phyloP scores from a whole-genome alignment of 2,113 vertebrate genomes.

The Coptodon rendalli region DNA sequence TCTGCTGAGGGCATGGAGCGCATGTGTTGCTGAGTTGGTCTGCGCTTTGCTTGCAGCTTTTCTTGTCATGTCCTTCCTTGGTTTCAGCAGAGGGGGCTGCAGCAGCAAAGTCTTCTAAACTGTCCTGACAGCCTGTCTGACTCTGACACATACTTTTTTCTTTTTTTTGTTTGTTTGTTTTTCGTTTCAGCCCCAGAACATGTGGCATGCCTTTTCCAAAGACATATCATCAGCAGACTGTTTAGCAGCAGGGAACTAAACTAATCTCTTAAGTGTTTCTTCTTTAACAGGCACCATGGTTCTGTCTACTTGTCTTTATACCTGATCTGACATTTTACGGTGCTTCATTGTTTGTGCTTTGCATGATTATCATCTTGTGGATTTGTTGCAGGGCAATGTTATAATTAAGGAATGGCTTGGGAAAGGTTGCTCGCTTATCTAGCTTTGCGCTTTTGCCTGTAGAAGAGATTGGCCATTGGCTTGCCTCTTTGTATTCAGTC shows the following conservation, averaged over 20 bases:
- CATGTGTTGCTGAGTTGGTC: conserved; percentile 65
- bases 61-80: conserved; percentile 31
- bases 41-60: conserved; percentile 72
- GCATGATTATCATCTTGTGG: conserved; percentile 52
- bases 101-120: conserved; percentile 10
- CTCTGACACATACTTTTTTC: conserved; percentile 23
- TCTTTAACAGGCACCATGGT: conserved; percentile 57
- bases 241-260: conserved; percentile 36
- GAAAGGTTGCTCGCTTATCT: conserved; percentile 50
- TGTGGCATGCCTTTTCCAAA: conserved; percentile 47
- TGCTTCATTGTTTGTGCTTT: conserved; percentile 48
- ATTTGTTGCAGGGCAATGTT: conserved; percentile 56
- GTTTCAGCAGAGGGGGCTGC: conserved; percentile 41
- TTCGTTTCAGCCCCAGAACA: conserved; percentile 52
- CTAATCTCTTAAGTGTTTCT: conserved; percentile 46
- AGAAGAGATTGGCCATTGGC: conserved; percentile 17
- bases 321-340: conserved; percentile 20
- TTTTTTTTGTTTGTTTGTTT: background rate
- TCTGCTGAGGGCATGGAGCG: conserved; percentile 73
- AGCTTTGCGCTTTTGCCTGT: conserved; percentile 50
- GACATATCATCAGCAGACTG: conserved; percentile 32
- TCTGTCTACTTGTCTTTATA: conserved; percentile 14
- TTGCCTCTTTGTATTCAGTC: conserved; percentile 19
- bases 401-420: conserved; percentile 58
- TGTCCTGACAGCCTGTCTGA: background rate